Conservation (phyloP, 2,797 vertebrate species). For the Lycodopsis pacificus region DNA sequence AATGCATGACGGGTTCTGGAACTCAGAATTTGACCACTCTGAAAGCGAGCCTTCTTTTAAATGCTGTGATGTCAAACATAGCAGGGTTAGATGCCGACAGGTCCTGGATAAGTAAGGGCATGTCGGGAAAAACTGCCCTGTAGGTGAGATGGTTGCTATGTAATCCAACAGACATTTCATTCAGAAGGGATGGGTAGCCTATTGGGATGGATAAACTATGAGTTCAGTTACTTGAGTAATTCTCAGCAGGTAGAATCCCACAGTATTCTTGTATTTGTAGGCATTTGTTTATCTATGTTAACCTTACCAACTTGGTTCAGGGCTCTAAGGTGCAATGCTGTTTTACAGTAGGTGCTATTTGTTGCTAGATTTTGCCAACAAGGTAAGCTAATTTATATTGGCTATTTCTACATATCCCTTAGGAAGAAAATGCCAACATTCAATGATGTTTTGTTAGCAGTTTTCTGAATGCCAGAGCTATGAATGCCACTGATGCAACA, state of each 20-base stretch:
- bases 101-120: slow-evolving; percentile 57
- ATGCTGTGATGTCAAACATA: slow-evolving; percentile 34
- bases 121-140: slow-evolving; percentile 48
- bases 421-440: slow-evolving; percentile 23
- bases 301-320: not conserved
- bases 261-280: not conserved
- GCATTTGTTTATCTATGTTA: not conserved
- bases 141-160: slow-evolving; percentile 31
- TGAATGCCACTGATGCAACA: slow-evolving; percentile 34
- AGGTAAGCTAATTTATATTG: not conserved
- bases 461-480: slow-evolving; percentile 27
- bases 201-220: slow-evolving; percentile 3
- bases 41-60: slow-evolving; percentile 38
- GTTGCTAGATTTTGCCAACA: not conserved
- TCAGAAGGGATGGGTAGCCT: slow-evolving; percentile 13
- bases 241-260: slow-evolving; percentile 20
- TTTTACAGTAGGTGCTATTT: not conserved
- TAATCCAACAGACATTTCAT: slow-evolving; percentile 49
- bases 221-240: slow-evolving; percentile 36
- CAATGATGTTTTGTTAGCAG: slow-evolving; percentile 32
- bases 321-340: not conserved
- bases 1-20: slow-evolving; percentile 11
- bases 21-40: slow-evolving; percentile 26
- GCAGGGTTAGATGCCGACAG: slow-evolving; percentile 46
- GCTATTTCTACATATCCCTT: not conserved